These are phyloP conservation scores for Chelmon rostratus DNA, from an alignment of 2,797 vertebrate genomes.

Conservation along the genomic window DNA sequence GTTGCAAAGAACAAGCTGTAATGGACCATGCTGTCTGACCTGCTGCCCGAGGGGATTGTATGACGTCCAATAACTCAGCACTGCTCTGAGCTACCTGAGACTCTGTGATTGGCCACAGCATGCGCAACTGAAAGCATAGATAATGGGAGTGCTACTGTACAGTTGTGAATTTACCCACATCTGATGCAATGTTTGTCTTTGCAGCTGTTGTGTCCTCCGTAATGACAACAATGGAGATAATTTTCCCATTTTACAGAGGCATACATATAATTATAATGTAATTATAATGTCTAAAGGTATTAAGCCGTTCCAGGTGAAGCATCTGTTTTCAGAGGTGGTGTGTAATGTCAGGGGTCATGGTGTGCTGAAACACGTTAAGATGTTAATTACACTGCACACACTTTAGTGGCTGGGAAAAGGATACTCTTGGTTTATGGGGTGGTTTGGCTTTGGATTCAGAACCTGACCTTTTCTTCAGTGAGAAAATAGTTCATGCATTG, in stretches of 20 bases:
- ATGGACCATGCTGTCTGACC: slow-evolving; percentile 27
- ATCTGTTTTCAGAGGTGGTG: slow-evolving; percentile 77
- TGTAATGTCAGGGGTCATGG: slow-evolving; percentile 70
- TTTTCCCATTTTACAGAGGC: slow-evolving; percentile 26
- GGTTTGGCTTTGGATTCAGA: slow-evolving; percentile 70
- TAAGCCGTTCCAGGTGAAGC: slow-evolving; percentile 69
- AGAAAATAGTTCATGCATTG: slow-evolving; percentile 46
- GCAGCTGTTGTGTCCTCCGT: slow-evolving; percentile 8
- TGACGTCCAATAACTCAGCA: slow-evolving; percentile 22
- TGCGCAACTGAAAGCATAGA: slow-evolving; percentile 40
- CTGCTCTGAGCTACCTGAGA: slow-evolving; percentile 36
- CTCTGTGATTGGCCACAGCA: slow-evolving; percentile 30
- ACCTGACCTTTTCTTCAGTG: slow-evolving; percentile 66
- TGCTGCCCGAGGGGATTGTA: slow-evolving; percentile 8
- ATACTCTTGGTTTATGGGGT: slow-evolving; percentile 72
- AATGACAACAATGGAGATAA: slow-evolving; percentile 12
- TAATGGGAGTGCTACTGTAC: slow-evolving; percentile 14
- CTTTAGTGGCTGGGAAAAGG: slow-evolving; percentile 70
- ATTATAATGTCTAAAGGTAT: slow-evolving; percentile 54
- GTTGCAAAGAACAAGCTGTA: neutral
- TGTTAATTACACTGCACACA: slow-evolving; percentile 74
- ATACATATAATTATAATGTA: slow-evolving; percentile 34
- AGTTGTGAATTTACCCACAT: slow-evolving; percentile 5
- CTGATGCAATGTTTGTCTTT: slow-evolving; percentile 3
- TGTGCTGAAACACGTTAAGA: slow-evolving; percentile 77